Conservation (phyloP, 2,888 invertebrate genomes). For the Lochmaea capreae region DNA sequence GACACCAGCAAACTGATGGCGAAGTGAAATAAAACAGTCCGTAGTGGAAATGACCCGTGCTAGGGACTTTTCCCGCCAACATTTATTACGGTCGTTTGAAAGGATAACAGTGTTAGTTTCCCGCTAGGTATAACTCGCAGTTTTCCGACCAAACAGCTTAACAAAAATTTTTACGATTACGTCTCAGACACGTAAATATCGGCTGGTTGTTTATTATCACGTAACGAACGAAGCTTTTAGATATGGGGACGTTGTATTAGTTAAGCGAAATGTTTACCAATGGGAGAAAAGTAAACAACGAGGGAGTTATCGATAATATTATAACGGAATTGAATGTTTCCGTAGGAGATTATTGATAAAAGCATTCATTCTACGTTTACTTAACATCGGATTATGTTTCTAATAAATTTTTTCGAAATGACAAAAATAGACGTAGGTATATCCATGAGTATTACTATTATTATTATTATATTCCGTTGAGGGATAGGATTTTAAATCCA, state of each 20-base stretch:
- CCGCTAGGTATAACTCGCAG: constrained; percentile 41
- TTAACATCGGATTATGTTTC: background rate
- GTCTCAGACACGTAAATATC: constrained; percentile 41
- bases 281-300: constrained; percentile 8
- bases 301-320: constrained; percentile 4
- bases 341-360: constrained; percentile 1
- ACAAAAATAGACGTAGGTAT: background rate
- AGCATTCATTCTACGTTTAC: background rate
- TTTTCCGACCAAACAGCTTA: constrained; percentile 34
- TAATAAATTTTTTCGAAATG: background rate
- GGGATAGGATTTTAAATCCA: background rate
- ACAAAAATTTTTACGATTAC: constrained; percentile 41
- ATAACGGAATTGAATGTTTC: constrained; percentile 15
- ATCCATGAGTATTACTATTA: background rate
- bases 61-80: constrained; percentile 29
- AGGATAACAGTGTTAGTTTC: constrained; percentile 44
- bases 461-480: background rate
- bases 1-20: constrained; percentile 17
- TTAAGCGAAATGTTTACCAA: constrained; percentile 20
- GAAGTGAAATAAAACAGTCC: constrained; percentile 36
- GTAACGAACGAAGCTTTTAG: constrained; percentile 29
- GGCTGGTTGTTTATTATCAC: constrained; percentile 37
- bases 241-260: constrained; percentile 20
- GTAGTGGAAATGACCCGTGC: constrained; percentile 37
- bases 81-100: constrained; percentile 43